Conservation (phyloP, 1,140 invertebrate species). For the Anastrepha obliqua region DNA sequence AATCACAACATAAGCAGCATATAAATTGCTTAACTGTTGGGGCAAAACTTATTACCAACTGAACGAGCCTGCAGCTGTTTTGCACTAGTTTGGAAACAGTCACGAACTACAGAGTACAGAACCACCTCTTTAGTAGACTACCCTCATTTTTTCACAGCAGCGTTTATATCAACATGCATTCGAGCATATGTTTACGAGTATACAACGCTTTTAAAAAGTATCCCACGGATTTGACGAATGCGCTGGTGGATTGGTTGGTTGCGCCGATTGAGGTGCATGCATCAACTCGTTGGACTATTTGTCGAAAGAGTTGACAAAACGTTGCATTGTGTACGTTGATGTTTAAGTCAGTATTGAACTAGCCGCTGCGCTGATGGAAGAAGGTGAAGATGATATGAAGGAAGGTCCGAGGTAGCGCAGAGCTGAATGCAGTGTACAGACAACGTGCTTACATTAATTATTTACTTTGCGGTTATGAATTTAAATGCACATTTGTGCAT, state of each 20-base stretch:
- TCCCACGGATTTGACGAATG: neutral
- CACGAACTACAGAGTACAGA: too few species aligned
- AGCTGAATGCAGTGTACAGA: neutral
- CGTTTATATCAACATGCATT: too few species aligned
- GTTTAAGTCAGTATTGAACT: conserved; percentile 16
- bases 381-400: neutral
- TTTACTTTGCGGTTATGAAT: conserved; percentile 36
- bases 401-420: neutral
- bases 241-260: neutral
- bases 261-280: neutral
- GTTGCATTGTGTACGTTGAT: conserved; percentile 4
- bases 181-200: too few species aligned
- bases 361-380: neutral
- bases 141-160: too few species aligned
- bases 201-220: neutral
- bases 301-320: conserved; percentile 36
- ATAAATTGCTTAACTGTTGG: too few species aligned
- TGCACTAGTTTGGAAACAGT: too few species aligned
- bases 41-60: too few species aligned
- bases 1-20: too few species aligned
- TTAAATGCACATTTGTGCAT: neutral
- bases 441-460: conserved; percentile 24
- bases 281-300: conserved; percentile 11
- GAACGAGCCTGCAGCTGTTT: too few species aligned
- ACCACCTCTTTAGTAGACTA: too few species aligned